Conservation (phyloP, 2,888 invertebrate species). For the Hemithea aestivaria region DNA sequence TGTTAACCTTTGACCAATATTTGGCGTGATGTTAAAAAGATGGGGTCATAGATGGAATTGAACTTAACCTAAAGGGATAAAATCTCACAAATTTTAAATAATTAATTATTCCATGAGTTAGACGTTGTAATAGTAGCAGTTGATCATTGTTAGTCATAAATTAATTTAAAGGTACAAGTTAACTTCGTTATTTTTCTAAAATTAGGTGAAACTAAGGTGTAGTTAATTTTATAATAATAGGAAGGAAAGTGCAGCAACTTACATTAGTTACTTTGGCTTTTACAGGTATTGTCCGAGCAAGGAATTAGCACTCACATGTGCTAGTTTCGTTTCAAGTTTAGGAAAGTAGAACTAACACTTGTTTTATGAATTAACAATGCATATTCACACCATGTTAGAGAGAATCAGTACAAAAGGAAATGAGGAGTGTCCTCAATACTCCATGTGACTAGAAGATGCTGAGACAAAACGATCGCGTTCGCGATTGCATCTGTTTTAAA, state of each 20-base stretch:
- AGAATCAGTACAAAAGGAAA: conserved; percentile 64
- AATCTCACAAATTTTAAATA: too few species aligned
- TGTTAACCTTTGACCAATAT: too few species aligned
- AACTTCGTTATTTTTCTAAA: neutral
- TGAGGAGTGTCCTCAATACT: conserved; percentile 72
- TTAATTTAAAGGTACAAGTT: too few species aligned
- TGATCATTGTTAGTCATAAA: too few species aligned
- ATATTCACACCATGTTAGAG: conserved; percentile 70
- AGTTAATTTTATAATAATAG: neutral
- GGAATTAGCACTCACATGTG: conserved; percentile 45
- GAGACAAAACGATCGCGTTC: conserved; percentile 68
- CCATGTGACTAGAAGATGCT: conserved; percentile 68
- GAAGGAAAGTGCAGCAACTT: conserved; percentile 19
- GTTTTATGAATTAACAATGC: conserved; percentile 66
- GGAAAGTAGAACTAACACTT: conserved; percentile 75
- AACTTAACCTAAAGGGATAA: too few species aligned
- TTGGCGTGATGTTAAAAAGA: too few species aligned
- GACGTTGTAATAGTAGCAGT: too few species aligned
- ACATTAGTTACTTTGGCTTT: conserved; percentile 24
- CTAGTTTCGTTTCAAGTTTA: conserved; percentile 55
- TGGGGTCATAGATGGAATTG: too few species aligned
- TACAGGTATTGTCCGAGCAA: conserved; percentile 22
- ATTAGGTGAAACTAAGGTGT: neutral
- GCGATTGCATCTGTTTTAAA: conserved; percentile 62
- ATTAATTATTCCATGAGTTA: too few species aligned